Evolutionary conservation across 1,140 invertebrate species (phyloP).

Genomic region (Drosophila aff.): DNA sequence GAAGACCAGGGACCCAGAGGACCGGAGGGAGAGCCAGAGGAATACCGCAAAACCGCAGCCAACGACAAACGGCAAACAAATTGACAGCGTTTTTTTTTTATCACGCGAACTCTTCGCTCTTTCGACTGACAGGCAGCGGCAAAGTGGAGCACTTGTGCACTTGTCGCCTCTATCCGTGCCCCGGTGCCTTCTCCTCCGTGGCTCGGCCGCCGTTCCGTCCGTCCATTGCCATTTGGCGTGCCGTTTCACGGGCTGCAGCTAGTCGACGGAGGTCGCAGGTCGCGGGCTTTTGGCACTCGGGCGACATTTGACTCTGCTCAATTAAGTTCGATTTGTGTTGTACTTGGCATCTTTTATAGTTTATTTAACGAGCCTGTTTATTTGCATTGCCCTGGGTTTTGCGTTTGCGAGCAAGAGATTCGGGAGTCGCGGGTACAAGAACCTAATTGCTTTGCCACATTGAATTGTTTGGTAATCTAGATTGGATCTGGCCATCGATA

Average conservation of each 20-base stretch:
- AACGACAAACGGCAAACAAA: conserved; percentile 70
- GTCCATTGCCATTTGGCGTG: conserved; percentile 47
- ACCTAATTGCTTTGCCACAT: conserved; percentile 29
- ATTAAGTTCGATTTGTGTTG: conserved; percentile 78
- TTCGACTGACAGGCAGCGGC: conserved; percentile 46
- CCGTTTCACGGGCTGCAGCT: conserved; percentile 12
- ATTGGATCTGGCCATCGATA: conserved; percentile 12
- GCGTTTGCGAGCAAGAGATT: conserved; percentile 9
- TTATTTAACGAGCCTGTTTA: conserved; percentile 65
- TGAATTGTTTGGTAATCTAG: conserved; percentile 15
- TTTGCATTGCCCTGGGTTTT: conserved; percentile 33
- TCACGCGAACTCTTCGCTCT: conserved; percentile 63
- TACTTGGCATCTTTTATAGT: conserved; percentile 69
- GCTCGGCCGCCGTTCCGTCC: conserved; percentile 1
- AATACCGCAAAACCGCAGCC: conserved; percentile 56
- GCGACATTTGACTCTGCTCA: conserved; percentile 75
- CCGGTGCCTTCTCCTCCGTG: background rate
- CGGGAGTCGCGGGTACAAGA: background rate
- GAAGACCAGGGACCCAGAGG: conserved; percentile 9
- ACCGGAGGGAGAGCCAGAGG: conserved; percentile 4
- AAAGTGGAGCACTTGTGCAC: conserved; percentile 65
- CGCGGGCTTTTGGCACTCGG: conserved; percentile 52
- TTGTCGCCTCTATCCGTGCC: conserved; percentile 31
- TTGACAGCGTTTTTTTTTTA: conserved; percentile 58
- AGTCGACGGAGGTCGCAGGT: conserved; percentile 26